Conservation (phyloP, 2,113 vertebrate species). For the Naja naja region DNA sequence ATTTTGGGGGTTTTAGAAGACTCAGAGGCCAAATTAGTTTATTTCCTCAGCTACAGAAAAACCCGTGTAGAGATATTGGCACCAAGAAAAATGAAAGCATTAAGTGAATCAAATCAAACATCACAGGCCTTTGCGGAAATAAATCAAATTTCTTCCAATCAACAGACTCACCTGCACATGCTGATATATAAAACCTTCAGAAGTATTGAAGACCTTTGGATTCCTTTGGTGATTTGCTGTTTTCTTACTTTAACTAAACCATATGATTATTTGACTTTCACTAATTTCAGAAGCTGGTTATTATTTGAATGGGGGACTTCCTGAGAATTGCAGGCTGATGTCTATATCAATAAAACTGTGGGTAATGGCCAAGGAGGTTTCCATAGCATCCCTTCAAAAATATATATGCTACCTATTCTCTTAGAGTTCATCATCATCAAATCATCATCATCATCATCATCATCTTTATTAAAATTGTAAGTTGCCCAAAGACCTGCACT, state of each 20-base stretch:
- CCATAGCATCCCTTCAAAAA: not conserved
- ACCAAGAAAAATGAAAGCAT: constrained; percentile 38
- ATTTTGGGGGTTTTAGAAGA: not conserved
- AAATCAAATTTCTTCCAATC: constrained; percentile 2
- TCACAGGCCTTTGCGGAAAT: constrained; percentile 3
- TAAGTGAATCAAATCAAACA: not conserved
- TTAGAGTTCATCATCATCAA: not conserved
- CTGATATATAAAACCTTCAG: not conserved
- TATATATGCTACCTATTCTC: not conserved
- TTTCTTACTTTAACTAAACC: constrained; percentile 42
- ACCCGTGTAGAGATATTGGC: not conserved
- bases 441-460: no score
- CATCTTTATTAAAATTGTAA: not conserved
- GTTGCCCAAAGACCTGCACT: not conserved
- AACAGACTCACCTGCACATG: not conserved
- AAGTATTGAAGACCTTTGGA: not conserved
- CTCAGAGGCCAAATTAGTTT: not conserved
- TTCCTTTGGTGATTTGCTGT: constrained; percentile 45
- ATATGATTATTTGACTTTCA: not conserved
- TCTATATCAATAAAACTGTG: not conserved
- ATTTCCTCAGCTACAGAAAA: not conserved
- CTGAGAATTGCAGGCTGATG: not conserved
- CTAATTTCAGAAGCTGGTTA: not conserved
- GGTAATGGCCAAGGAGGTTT: not conserved
- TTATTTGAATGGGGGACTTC: not conserved